phyloP scores from a whole-genome alignment of 1,140 invertebrate genomes.

The Cydia strobilella region DNA sequence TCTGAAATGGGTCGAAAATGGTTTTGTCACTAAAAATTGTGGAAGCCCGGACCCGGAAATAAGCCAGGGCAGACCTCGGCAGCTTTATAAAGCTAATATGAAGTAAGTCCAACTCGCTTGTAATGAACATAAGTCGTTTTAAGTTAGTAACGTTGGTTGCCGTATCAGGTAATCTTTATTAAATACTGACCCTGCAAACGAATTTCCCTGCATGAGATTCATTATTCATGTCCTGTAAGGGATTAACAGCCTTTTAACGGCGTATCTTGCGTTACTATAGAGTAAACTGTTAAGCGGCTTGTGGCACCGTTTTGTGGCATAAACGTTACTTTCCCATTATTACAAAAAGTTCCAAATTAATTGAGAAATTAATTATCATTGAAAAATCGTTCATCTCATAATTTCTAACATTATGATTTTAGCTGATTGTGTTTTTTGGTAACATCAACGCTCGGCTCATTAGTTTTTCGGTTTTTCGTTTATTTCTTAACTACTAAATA shows the following conservation, averaged over 20 bases:
- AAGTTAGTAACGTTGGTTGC: neutral
- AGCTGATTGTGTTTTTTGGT: no score
- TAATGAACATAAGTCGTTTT: neutral
- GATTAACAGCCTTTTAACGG: constrained; percentile 21
- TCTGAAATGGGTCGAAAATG: neutral
- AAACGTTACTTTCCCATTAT: neutral
- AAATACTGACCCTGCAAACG: constrained; percentile 28
- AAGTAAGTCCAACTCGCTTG: neutral
- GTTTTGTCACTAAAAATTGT: constrained; percentile 29
- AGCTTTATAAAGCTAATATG: neutral
- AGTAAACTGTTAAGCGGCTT: neutral
- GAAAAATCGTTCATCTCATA: no score
- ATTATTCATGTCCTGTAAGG: constrained; percentile 29
- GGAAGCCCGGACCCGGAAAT: constrained; percentile 1
- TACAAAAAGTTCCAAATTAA: neutral
- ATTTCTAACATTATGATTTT: no score
- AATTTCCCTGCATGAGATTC: constrained; percentile 23
- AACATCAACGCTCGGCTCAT: no score
- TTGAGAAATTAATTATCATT: neutral
- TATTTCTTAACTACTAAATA: no score
- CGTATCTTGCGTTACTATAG: constrained; percentile 28
- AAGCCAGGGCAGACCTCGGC: constrained; percentile 17
- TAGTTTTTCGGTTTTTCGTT: no score
- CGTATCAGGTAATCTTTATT: constrained; percentile 31
- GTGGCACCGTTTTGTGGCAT: neutral